Base-by-base conservation (phyloP, 64 coral and sea anemone genomes). In the Montipora foliosa region DNA sequence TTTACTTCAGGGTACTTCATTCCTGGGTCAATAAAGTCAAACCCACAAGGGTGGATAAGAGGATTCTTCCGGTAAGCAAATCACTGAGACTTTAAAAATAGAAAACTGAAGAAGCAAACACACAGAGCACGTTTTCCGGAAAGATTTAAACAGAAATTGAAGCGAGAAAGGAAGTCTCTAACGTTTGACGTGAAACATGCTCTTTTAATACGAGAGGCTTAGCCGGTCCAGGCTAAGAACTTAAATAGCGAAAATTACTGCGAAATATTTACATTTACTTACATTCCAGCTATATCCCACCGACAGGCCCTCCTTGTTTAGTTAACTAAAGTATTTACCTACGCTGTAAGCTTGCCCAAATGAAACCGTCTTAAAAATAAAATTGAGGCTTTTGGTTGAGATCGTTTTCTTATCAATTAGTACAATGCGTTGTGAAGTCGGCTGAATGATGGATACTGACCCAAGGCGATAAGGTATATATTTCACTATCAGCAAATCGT, bases 401-500 rank as follows among this genome's bases (percentile, higher is more conserved):
- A n/a, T n/a, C 8, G 64, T 13, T 68, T 68, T 68, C 17, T 14
- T 1, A 68, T 5, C 10, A n/a, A 68, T 68, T 68, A 68, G 12
- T 13, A 16, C 37, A 78, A 44, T 49, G 44, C 11, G 53, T 1
- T 57, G 6, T 55, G 52, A 10, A 5, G 10, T 55, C 52, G 52
- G 52, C 52, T 55, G 52, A 55, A 55, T 37, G 52, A 46, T 46
- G 6, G 14, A 5, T 84, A 24, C 17, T 67, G 81, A 84, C 60
- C 81, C 67, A 47, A 29, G 29, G 29, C 58, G 0, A 64, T 37
- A 19, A 47, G 82, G 44, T 85, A 70, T 86, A 9, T 4, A 8
- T 49, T 70, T 44, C 19, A 66, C 71, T 86, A 47, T 84, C 66
- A 72, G 62, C 47, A 71, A 70, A 50, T 50, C 50, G 50, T 86